Evolutionary conservation across 1,140 invertebrate species (phyloP).

Genomic region (Tribolium madens): DNA sequence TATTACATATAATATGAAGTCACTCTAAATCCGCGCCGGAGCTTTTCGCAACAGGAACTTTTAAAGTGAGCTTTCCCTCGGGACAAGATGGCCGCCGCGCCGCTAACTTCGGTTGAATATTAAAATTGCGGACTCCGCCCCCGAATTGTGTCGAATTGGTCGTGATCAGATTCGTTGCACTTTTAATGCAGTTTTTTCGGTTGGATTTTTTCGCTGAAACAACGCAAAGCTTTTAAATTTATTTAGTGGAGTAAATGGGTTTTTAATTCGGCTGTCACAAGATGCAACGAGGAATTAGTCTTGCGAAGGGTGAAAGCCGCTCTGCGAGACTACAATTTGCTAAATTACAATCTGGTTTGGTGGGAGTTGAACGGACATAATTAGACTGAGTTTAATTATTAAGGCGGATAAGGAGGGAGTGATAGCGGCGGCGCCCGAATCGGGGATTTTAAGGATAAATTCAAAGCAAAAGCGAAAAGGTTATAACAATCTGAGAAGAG

Average conservation of each 20-base stretch:
- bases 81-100: slow-evolving; percentile 59
- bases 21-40: slow-evolving; percentile 57
- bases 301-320: neutral
- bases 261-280: slow-evolving; percentile 25
- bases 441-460: neutral
- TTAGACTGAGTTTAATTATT: slow-evolving; percentile 28
- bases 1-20: slow-evolving; percentile 60
- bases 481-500: neutral
- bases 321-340: slow-evolving; percentile 46
- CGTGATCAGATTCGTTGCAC: neutral
- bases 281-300: neutral
- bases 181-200: neutral
- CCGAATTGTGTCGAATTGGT: slow-evolving; percentile 19
- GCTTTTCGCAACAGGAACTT: slow-evolving; percentile 60
- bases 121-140: slow-evolving; percentile 55
- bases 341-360: slow-evolving; percentile 55
- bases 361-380: slow-evolving; percentile 48
- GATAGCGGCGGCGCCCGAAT: neutral
- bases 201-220: neutral
- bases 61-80: slow-evolving; percentile 59
- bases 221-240: slow-evolving; percentile 15
- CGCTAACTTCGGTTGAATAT: slow-evolving; percentile 51
- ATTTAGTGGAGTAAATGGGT: slow-evolving; percentile 22
- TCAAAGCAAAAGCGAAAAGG: neutral
- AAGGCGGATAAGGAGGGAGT: neutral